Evolutionary conservation across 2,113 vertebrate species (phyloP).

Genomic region (Mionectes macconnelli): DNA sequence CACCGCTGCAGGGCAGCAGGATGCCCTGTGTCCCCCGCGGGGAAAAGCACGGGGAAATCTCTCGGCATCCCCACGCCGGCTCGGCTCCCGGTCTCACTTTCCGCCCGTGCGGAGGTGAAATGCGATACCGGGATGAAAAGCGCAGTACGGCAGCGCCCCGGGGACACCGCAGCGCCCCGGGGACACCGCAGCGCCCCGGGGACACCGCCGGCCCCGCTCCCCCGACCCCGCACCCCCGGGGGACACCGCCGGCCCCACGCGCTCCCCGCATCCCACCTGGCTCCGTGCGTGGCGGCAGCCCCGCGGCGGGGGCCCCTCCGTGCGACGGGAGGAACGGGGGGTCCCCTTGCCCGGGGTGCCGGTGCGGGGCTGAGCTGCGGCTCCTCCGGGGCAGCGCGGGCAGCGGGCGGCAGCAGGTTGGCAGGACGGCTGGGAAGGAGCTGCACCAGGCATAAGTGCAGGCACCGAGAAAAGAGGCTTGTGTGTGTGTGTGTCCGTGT

Average conservation of each 20-base stretch:
- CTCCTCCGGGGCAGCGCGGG: background rate
- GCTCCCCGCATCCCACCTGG: background rate
- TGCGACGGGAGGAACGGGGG: background rate
- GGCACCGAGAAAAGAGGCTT: background rate
- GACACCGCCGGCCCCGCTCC: background rate
- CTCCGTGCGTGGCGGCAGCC: background rate
- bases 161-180: background rate
- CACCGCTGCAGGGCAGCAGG: background rate
- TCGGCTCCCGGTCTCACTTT: background rate
- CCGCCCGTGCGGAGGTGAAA: background rate
- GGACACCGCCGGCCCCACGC: background rate
- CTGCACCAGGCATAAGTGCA: conserved; percentile 47
- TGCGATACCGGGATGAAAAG: rapidly evolving
- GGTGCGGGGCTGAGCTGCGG: background rate
- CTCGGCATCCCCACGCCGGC: background rate
- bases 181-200: background rate
- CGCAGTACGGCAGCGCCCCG: background rate
- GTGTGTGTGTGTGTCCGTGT: background rate
- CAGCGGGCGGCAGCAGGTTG: conserved; percentile 4
- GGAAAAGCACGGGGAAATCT: background rate
- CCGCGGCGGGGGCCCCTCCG: background rate
- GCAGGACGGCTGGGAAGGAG: background rate
- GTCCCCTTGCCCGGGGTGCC: background rate
- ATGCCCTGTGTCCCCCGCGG: rapidly evolving
- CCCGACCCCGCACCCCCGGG: background rate